Evolutionary conservation across 2,113 vertebrate genomes (phyloP).

Genomic region (Lagopus leucura): DNA sequence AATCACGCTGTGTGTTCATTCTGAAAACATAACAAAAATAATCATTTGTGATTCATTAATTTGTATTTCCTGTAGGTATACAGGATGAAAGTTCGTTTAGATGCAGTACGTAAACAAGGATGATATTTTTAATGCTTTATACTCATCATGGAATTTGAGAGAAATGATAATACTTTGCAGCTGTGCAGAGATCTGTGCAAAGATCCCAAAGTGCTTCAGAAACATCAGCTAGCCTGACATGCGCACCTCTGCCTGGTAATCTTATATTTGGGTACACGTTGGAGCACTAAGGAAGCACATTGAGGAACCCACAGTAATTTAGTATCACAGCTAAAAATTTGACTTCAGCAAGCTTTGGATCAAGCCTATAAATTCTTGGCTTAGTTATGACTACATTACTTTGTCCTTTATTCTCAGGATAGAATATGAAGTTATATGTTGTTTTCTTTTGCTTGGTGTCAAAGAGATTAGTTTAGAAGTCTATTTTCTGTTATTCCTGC

Average conservation of each 20-base stretch:
- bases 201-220: constrained; percentile 45
- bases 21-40: constrained; percentile 12
- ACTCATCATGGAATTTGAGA: constrained; percentile 48
- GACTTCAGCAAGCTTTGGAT: background rate
- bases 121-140: constrained; percentile 49
- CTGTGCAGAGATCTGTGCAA: constrained; percentile 33
- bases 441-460: background rate
- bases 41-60: constrained; percentile 56
- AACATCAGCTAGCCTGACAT: constrained; percentile 33
- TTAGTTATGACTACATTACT: background rate
- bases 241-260: background rate
- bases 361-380: background rate
- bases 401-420: background rate
- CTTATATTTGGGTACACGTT: background rate
- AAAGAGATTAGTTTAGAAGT: background rate
- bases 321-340: background rate
- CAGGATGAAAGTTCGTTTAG: constrained; percentile 54
- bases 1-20: constrained; percentile 39
- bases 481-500: background rate
- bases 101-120: constrained; percentile 53
- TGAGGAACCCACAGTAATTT: background rate
- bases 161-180: constrained; percentile 59
- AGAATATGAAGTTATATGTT: background rate
- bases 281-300: constrained; percentile 34
- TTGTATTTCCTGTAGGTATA: constrained; percentile 43